phyloP scores from a whole-genome alignment of 1,140 invertebrate species.

The Colletes gigas region DNA sequence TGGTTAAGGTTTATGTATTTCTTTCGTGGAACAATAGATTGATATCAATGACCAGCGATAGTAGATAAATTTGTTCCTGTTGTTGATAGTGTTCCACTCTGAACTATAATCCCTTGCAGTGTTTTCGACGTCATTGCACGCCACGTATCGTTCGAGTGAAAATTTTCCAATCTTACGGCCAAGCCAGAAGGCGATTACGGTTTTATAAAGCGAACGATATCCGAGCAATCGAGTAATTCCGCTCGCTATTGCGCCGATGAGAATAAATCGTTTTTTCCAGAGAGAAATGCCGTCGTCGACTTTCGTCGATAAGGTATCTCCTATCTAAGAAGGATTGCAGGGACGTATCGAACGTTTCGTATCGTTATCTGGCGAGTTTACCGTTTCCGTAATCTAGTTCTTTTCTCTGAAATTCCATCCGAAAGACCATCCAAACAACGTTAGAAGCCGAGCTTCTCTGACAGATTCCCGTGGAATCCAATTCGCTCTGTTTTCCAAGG shows the following conservation, averaged over 20 bases:
- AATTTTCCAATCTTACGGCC: neutral
- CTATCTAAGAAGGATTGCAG: neutral
- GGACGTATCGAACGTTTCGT: neutral
- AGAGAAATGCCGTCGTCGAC: neutral
- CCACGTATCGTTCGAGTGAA: neutral
- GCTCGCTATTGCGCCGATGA: neutral
- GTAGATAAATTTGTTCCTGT: too few relatives aligned
- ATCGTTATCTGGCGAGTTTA: neutral
- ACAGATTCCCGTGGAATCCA: too few relatives aligned
- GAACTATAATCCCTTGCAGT: neutral
- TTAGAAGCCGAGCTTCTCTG: too few relatives aligned
- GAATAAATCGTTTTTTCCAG: neutral
- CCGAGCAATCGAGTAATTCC: neutral
- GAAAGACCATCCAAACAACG: too few relatives aligned
- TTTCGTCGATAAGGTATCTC: constrained; percentile 22
- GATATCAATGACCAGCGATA: too few relatives aligned
- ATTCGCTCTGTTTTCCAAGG: too few relatives aligned
- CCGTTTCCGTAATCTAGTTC: too few relatives aligned
- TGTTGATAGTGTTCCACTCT: neutral
- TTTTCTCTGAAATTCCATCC: too few relatives aligned
- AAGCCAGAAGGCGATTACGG: neutral
- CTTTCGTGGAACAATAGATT: too few relatives aligned
- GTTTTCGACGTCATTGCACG: neutral
- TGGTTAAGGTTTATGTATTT: too few relatives aligned
- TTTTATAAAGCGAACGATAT: neutral